Percentiles rank a stretch among this genome's conserved stretches.
These are phyloP conservation scores for Sorex fumeus DNA, from an alignment of 2,113 vertebrate genomes.

Conservation along the genomic window DNA sequence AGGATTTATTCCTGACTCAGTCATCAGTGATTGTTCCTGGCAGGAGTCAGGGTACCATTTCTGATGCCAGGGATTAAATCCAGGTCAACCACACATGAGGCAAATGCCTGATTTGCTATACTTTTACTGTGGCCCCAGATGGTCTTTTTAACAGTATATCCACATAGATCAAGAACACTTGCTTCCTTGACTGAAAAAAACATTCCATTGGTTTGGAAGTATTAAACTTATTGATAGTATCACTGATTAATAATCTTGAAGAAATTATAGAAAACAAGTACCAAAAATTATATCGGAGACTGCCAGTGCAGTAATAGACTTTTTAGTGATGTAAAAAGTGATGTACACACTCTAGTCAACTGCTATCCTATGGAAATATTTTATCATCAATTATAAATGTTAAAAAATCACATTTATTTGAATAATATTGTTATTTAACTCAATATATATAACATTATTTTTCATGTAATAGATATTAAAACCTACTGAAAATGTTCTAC, in stretches of 20 bases:
- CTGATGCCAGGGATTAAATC: too few species aligned
- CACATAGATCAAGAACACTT: too few species aligned
- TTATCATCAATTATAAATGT: background rate
- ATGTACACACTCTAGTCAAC: conserved; percentile 8
- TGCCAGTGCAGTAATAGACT: background rate
- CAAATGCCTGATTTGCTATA: too few species aligned
- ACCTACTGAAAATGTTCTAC: background rate
- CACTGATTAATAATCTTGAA: conserved; percentile 10
- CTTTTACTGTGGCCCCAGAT: too few species aligned
- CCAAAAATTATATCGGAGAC: background rate
- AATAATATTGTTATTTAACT: conserved; percentile 26
- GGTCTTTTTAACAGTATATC: too few species aligned
- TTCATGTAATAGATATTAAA: conserved; percentile 36
- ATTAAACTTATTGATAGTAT: conserved; percentile 15
- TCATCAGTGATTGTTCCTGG: too few species aligned
- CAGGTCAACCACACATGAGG: too few species aligned
- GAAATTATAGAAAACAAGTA: conserved; percentile 13
- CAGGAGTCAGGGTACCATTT: too few species aligned
- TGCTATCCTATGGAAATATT: background rate
- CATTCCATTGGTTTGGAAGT: background rate
- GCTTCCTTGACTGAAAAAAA: background rate
- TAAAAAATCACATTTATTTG: background rate
- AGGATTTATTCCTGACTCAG: too few species aligned
- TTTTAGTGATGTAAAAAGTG: background rate
- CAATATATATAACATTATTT: conserved; percentile 21